These are phyloP conservation scores for Rhinella marina DNA, from an alignment of 2,797 vertebrate genomes.

Conservation along the genomic window DNA sequence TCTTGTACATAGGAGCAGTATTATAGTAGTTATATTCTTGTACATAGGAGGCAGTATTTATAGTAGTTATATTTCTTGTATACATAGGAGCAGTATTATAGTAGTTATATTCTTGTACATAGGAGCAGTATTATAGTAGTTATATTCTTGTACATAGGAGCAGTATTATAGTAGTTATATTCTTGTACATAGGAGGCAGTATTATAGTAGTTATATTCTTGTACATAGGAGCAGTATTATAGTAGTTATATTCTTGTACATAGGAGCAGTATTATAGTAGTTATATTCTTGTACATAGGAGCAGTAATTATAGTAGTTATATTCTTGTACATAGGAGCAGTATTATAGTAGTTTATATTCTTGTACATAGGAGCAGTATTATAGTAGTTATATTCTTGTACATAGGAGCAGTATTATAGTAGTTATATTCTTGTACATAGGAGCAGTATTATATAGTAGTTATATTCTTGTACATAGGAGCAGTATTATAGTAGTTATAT, in stretches of 20 bases:
- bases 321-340: neutral
- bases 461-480: no score
- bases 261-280: no score
- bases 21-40: slow-evolving; percentile 5
- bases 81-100: slow-evolving; percentile 13
- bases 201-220: no score
- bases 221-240: no score
- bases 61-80: slow-evolving; percentile 4
- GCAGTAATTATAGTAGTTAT: no score
- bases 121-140: slow-evolving; percentile 11
- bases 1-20: neutral
- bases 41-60: slow-evolving; percentile 5
- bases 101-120: slow-evolving; percentile 16
- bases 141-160: slow-evolving; percentile 9
- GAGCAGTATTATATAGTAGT: no score
- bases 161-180: slow-evolving; percentile 19
- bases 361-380: neutral
- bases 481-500: no score
- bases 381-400: neutral
- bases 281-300: no score
- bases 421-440: neutral
- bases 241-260: no score
- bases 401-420: neutral
- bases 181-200: neutral
- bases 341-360: slow-evolving; percentile 12